Percentiles rank a stretch among this genome's conserved stretches.
Conservation (phyloP, 2,113 vertebrate genomes). For the Coptodon rendalli region DNA sequence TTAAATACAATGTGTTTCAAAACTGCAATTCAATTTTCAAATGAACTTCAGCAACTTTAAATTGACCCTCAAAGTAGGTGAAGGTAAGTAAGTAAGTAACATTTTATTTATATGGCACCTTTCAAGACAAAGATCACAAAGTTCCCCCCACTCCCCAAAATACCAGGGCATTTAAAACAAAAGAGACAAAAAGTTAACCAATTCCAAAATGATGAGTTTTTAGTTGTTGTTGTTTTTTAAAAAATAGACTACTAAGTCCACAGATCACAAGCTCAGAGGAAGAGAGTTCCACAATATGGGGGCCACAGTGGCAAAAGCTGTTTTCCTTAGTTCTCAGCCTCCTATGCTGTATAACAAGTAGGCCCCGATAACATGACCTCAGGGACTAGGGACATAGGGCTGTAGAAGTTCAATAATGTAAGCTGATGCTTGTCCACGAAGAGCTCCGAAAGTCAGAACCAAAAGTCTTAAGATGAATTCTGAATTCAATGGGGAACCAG, state of each 20-base stretch:
- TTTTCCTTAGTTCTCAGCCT: no score
- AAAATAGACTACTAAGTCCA: no score
- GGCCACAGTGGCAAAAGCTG: no score
- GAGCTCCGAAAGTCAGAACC: neutral
- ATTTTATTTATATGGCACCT: neutral
- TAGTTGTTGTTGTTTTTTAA: no score
- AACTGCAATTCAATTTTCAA: accelerated
- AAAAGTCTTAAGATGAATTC: neutral
- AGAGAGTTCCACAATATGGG: no score
- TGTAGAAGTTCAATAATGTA: neutral
- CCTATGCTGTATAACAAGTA: no score
- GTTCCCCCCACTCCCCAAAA: no score
- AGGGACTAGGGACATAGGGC: neutral
- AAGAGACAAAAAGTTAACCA: no score
- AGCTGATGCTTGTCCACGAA: neutral
- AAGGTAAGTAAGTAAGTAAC: neutral
- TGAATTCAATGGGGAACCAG: neutral
- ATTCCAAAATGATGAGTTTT: no score
- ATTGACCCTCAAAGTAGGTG: accelerated
- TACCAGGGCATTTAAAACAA: no score
- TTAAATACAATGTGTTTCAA: neutral
- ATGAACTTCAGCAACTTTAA: neutral
- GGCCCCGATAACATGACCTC: no score
- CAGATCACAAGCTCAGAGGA: no score
- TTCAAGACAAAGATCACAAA: neutral